Conservation (phyloP, 2,797 vertebrate species). For the Sebastes aleutianus region DNA sequence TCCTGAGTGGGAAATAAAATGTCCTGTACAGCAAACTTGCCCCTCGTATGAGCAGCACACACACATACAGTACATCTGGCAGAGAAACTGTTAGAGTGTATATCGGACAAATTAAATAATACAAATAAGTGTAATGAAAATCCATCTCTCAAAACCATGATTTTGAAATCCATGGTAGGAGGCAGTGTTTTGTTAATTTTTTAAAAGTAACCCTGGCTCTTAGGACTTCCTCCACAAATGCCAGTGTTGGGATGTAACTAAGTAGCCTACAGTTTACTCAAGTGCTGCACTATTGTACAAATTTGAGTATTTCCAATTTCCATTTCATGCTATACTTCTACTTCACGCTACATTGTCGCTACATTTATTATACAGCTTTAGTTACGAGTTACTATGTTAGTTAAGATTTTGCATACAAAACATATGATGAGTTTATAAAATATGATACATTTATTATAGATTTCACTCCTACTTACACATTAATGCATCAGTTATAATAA, state of each 20-base stretch:
- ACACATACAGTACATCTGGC: neutral
- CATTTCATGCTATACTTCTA: neutral
- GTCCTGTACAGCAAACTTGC: neutral
- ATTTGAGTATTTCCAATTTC: neutral
- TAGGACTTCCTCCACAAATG: neutral
- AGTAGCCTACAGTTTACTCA: neutral
- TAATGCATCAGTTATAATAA: neutral
- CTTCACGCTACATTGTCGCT: neutral
- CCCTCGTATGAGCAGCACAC: neutral
- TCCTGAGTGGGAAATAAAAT: constrained; percentile 14
- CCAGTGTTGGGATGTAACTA: neutral
- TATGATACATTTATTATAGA: neutral
- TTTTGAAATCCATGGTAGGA: neutral
- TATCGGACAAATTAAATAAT: neutral
- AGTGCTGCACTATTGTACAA: neutral
- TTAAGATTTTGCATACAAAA: neutral
- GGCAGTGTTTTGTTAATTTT: neutral
- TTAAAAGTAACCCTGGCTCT: neutral
- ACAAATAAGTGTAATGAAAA: neutral
- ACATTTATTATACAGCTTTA: neutral
- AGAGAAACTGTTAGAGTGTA: neutral
- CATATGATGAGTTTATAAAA: neutral
- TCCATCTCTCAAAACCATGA: neutral
- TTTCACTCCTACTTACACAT: neutral
- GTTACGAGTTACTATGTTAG: neutral